Percentiles rank a stretch among this genome's conserved stretches.
Evolutionary conservation across 2,888 invertebrate species (phyloP).

Genomic region (Leptothorax acervorum): DNA sequence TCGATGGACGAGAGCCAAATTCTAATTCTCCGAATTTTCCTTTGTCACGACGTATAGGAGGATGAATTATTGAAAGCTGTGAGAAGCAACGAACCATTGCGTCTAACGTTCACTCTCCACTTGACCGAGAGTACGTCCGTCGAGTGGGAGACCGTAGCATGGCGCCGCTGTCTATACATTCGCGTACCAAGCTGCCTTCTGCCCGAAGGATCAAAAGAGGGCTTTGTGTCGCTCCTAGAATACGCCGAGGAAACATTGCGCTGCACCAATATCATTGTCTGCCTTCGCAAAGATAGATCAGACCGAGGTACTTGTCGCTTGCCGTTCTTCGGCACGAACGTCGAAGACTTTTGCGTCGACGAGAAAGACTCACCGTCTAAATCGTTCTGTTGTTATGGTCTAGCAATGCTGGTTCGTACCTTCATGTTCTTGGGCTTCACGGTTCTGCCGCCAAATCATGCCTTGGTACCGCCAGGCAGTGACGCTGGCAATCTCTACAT

Average conservation of each 20-base stretch:
- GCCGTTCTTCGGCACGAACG: constrained; percentile 64
- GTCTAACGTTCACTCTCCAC: constrained; percentile 92
- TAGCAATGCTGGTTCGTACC: constrained; percentile 94
- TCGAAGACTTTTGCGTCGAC: constrained; percentile 53
- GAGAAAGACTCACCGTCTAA: constrained; percentile 67
- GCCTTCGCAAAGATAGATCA: constrained; percentile 93
- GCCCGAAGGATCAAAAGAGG: constrained; percentile 97
- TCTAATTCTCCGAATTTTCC: constrained; percentile 2
- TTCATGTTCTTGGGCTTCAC: constrained; percentile 99
- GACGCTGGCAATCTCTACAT: constrained; percentile 89
- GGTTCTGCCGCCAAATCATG: constrained; percentile 93
- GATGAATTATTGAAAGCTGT: constrained; percentile 88
- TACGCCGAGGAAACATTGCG: constrained; percentile 97
- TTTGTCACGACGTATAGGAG: constrained; percentile 80
- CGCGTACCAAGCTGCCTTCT: constrained; percentile 95
- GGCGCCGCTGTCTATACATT: constrained; percentile 93
- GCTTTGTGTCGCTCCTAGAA: constrained; percentile 96
- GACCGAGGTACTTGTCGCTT: constrained; percentile 89
- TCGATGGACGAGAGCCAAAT: neutral
- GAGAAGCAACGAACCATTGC: constrained; percentile 89
- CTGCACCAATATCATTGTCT: constrained; percentile 92
- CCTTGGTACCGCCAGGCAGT: constrained; percentile 90
- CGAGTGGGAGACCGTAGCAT: constrained; percentile 94
- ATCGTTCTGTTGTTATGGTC: constrained; percentile 74
- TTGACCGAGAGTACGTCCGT: constrained; percentile 92